A percentile compares a stretch with the other conserved stretches of the same genome.
These are phyloP conservation scores for Sebastes matsubarae DNA, from an alignment of 2,797 vertebrate genomes.

Conservation along the genomic window DNA sequence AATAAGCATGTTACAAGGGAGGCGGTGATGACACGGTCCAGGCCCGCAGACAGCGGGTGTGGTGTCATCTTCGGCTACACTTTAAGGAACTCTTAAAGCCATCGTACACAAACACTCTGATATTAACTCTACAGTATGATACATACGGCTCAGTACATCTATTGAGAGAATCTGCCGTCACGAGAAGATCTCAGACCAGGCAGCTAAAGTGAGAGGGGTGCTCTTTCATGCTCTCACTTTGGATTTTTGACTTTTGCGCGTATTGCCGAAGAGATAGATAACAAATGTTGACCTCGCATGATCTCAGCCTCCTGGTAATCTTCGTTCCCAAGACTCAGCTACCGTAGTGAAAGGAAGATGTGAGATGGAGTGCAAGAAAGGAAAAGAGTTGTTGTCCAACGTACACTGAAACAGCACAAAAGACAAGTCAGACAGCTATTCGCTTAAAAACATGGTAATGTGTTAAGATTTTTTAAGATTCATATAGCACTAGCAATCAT, in stretches of 20 bases:
- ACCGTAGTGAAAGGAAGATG: slow-evolving; percentile 23
- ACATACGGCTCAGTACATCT: slow-evolving; percentile 20
- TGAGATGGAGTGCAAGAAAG: slow-evolving; percentile 10
- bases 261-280: slow-evolving; percentile 41
- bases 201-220: slow-evolving; percentile 17
- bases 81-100: slow-evolving; percentile 45
- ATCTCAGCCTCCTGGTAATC: slow-evolving; percentile 41
- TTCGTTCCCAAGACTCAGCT: slow-evolving; percentile 26
- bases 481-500: background rate
- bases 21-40: slow-evolving; percentile 65
- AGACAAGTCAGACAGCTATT: background rate
- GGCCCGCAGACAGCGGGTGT: slow-evolving; percentile 54
- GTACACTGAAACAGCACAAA: background rate
- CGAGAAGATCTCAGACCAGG: slow-evolving; percentile 22
- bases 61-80: slow-evolving; percentile 55
- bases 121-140: slow-evolving; percentile 31
- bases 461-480: background rate
- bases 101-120: slow-evolving; percentile 43
- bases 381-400: background rate
- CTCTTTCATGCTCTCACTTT: slow-evolving; percentile 22
- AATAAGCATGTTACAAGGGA: slow-evolving; percentile 78
- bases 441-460: background rate
- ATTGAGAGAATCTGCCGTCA: slow-evolving; percentile 14
- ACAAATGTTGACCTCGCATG: slow-evolving; percentile 51
- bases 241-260: slow-evolving; percentile 37